A percentile compares a stretch with the other conserved stretches of the same genome.
phyloP scores from a whole-genome alignment of 2,113 vertebrate species.

The Paedocypris sp. region DNA sequence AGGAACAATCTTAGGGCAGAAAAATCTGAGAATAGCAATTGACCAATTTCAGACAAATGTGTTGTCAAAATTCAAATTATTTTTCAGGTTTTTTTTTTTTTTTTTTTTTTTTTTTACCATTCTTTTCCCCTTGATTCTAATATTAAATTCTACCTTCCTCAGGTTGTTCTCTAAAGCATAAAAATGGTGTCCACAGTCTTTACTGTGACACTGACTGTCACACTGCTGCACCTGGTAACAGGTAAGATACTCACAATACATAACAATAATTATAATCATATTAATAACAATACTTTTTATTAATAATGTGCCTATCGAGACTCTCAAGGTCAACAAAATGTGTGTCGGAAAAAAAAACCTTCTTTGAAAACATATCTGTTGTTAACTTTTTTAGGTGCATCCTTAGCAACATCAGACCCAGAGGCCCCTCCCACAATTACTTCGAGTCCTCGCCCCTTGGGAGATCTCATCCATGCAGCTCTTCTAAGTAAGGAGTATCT shows the following conservation, averaged over 20 bases:
- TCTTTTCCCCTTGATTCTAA: neutral
- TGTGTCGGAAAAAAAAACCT: too few relatives aligned
- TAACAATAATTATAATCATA: too few relatives aligned
- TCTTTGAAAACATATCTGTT: too few relatives aligned
- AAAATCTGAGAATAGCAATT: too few relatives aligned
- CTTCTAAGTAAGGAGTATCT: slow-evolving; percentile 73
- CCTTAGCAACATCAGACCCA: slow-evolving; percentile 53
- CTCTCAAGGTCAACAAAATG: too few relatives aligned
- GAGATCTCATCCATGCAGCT: slow-evolving; percentile 69
- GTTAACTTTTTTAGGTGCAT: slow-evolving; percentile 58
- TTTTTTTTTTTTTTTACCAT: neutral
- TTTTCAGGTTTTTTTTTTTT: too few relatives aligned
- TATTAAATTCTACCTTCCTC: slow-evolving; percentile 27
- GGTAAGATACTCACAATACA: slow-evolving; percentile 45
- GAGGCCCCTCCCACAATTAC: slow-evolving; percentile 45
- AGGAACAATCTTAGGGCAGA: too few relatives aligned
- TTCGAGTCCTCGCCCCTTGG: slow-evolving; percentile 57
- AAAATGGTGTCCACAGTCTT: slow-evolving; percentile 52
- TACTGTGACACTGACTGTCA: slow-evolving; percentile 55
- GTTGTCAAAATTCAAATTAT: too few relatives aligned
- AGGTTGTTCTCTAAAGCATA: slow-evolving; percentile 42
- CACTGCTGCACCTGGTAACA: slow-evolving; percentile 52
- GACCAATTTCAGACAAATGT: too few relatives aligned
- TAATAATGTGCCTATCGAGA: too few relatives aligned
- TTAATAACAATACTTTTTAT: too few relatives aligned